Evolutionary conservation across 2,113 vertebrate genomes (phyloP), one percentile per base, ranked within the genome.

Genomic region (Accipiter virgatus): DNA sequence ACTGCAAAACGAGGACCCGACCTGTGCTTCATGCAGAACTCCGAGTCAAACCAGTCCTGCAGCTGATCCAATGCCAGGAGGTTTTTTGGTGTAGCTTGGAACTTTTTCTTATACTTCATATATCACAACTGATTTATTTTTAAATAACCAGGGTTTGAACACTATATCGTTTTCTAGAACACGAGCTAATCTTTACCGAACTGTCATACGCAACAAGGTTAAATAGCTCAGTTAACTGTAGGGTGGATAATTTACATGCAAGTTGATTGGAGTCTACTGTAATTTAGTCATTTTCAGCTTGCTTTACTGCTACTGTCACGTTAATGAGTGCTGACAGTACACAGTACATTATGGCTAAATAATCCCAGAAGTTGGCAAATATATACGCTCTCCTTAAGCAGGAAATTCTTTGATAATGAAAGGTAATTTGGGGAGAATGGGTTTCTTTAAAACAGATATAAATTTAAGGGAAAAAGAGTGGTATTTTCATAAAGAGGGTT

Each of bases 201-300:
- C 82, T 78, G 82, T 92, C 40, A 14, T 16, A 86, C 1, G 61
- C 90, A 87, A 86, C 68, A 40, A 96, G 86, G 95, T 95, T 94
- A 94, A 97, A 91, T 88, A 96, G 80, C 90, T 61, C 80, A 2
- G 88, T 95, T 95, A 92, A 91, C 92, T 42, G 85, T 16, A 82
- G 93, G 88, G 81, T 40, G 77, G 80, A 32, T 75, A 96, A 92
- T 95, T 95, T 97, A 95, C 78, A 90, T 72, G 81, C 22, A 15
- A 45, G 86, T 86, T 96, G 98, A 94, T 94, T 90, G 86, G 93
- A 94, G 92, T 88, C 88, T 79, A 48, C 95, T 91, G 75, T 96
- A 94, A 97, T 95, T 95, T 84, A 94, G 93, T 94, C 94, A 89
- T 98, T 97, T 97, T 96, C 93, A 96, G 95, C 93, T 91, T 92